Evolutionary conservation across 1,140 invertebrate species (phyloP), one percentile per base, ranked within the genome.

Genomic region (Drosophila repleta): DNA sequence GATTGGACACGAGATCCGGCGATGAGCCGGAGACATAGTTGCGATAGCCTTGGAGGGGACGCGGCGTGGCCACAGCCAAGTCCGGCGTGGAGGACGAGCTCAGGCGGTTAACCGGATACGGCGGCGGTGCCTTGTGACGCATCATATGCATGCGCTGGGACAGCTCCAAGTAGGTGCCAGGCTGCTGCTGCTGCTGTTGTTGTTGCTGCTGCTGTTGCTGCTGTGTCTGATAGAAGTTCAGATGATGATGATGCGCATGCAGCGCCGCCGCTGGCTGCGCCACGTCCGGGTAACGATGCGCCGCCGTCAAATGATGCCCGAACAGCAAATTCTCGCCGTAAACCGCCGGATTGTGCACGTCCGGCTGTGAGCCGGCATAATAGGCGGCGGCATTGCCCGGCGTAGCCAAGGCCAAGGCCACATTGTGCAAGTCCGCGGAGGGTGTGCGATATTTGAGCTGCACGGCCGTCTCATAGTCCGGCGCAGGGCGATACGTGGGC

Each of bases 391-490:
- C 72, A 60, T 75, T 80, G 1, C 84, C 70, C 7, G 82, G 74
- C 8, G 79, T 52, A 10, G 76, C 74, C 51, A 78, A 17, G 0
- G 84, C 73, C 15, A 90, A 20, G 7, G 78, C 41, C 15, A 93
- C 80, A 41, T 90, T 81, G 35, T 91, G 90, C 37, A 91, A 43
- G 49, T 92, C 92, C 41, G 91, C 88, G 8, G 93, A 92, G 1
- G 92, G 92, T 32, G 93, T 92, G 45, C 93, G 93, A 87, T 96
- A 96, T 79, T 96, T 96, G 0, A 96, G 95, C 91, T 96, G 96
- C 46, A 99, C 94, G 5, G 98, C 97, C 0, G 97, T 97, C 88
- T 98, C 97, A 90, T 99, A 99, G 92, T 98, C 97, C 0, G 98
- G 98, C 2, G 97, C 97, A 20, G 96, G 96, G 35, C 97, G 94